Evolutionary conservation across 2,113 vertebrate genomes (phyloP).

Genomic region (Istiophorus platypterus): DNA sequence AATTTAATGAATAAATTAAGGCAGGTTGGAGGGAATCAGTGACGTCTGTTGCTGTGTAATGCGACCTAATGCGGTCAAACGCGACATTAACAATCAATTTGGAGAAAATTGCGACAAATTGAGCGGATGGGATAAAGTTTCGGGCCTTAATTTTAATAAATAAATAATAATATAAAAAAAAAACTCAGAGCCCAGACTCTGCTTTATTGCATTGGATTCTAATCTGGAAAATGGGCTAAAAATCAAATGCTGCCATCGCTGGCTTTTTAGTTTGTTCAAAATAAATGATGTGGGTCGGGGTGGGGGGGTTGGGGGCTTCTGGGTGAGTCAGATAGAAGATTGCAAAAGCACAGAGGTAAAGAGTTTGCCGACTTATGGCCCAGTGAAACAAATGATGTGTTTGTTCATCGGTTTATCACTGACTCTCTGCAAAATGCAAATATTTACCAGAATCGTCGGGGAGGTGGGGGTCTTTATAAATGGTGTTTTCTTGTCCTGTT

Average conservation of each 20-base stretch:
- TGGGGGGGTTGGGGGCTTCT: slow-evolving; percentile 3
- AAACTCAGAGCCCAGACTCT: neutral
- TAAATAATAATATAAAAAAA: neutral
- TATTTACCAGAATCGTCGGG: slow-evolving; percentile 56
- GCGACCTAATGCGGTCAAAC: slow-evolving; percentile 54
- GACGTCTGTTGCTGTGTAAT: slow-evolving; percentile 51
- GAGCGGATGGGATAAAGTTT: slow-evolving; percentile 49
- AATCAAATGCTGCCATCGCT: slow-evolving; percentile 73
- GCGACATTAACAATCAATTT: slow-evolving; percentile 68
- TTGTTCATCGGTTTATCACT: slow-evolving; percentile 67
- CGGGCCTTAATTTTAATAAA: slow-evolving; percentile 39
- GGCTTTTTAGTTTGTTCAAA: slow-evolving; percentile 60
- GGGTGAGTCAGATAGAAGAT: slow-evolving; percentile 35
- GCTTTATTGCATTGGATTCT: slow-evolving; percentile 71
- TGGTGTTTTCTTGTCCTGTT: slow-evolving; percentile 40
- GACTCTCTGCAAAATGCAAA: slow-evolving; percentile 40
- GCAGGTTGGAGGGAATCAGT: slow-evolving; percentile 60
- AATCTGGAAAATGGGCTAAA: slow-evolving; percentile 79
- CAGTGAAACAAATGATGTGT: slow-evolving; percentile 61
- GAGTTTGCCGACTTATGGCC: slow-evolving; percentile 70
- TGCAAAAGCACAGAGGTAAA: slow-evolving; percentile 61
- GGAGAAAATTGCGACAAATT: slow-evolving; percentile 63
- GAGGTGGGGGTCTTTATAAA: slow-evolving; percentile 15
- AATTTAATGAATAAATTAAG: slow-evolving; percentile 83
- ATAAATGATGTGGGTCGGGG: slow-evolving; percentile 66